Conservation (phyloP, 2,113 vertebrate genomes). For the Strigops habroptila region DNA sequence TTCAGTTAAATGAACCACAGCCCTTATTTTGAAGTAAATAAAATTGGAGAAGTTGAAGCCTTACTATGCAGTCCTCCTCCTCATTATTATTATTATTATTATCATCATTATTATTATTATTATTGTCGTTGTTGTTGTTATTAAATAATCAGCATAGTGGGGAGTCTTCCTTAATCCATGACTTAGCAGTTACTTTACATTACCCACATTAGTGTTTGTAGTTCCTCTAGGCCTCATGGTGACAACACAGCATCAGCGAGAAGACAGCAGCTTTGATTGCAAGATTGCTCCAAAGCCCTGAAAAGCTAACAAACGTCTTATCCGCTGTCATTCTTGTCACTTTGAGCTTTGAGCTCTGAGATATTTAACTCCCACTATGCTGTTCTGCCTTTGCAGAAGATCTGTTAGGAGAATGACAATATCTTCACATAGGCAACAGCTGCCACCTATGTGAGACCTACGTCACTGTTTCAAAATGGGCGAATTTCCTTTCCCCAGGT, state of each 20-base stretch:
- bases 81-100: neutral
- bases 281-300: constrained; percentile 24
- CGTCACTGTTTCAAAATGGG: neutral
- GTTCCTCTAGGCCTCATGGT: neutral
- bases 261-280: constrained; percentile 14
- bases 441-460: neutral
- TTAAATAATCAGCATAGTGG: neutral
- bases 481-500: neutral
- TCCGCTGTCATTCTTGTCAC: neutral
- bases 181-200: neutral
- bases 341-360: neutral
- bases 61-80: neutral
- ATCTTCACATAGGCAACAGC: rapidly evolving
- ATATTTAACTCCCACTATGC: neutral
- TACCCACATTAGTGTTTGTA: rapidly evolving
- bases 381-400: neutral
- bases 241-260: neutral
- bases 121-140: neutral
- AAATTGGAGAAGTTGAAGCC: neutral
- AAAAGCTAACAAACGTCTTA: constrained; percentile 32
- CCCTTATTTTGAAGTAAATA: neutral
- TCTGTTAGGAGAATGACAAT: neutral
- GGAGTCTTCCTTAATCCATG: neutral
- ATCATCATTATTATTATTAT: neutral
- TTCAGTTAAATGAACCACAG: neutral